Percentiles rank a stretch among this genome's conserved stretches.
phyloP scores from a whole-genome alignment of 2,888 invertebrate species.

The Agonopterix subpropinquella region DNA sequence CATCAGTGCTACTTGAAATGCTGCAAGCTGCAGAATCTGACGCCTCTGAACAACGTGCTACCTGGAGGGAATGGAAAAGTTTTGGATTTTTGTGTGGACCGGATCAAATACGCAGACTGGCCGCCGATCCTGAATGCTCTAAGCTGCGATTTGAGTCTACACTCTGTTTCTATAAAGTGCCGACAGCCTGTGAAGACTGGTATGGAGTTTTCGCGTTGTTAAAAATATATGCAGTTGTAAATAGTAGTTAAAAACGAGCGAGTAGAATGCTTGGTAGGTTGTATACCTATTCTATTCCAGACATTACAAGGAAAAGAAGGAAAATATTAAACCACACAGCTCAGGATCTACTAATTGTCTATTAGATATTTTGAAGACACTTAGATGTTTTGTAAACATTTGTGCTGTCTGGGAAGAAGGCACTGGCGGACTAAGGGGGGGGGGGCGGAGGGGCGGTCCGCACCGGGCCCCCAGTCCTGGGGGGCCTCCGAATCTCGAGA shows the following conservation, averaged over 20 bases:
- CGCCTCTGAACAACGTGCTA: conserved; percentile 53
- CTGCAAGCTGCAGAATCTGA: conserved; percentile 67
- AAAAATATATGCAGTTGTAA: not conserved
- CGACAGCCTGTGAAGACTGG: conserved; percentile 68
- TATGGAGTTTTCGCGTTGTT: conserved; percentile 19
- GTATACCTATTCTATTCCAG: no score
- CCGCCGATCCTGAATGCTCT: conserved; percentile 83
- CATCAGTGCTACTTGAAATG: conserved; percentile 69
- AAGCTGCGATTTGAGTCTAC: conserved; percentile 81
- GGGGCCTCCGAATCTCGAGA: no score
- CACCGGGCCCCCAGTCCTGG: no score
- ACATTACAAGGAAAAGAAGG: no score
- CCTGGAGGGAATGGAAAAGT: conserved; percentile 65
- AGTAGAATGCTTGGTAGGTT: not conserved
- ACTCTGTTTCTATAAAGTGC: conserved; percentile 80
- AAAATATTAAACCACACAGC: no score
- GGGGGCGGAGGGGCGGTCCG: no score
- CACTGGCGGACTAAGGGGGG: no score
- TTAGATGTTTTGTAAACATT: no score
- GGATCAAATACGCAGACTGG: conserved; percentile 86
- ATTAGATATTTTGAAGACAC: no score
- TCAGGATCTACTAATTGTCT: no score
- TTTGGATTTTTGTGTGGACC: conserved; percentile 83
- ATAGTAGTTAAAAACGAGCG: not conserved
- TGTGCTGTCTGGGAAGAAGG: no score